phyloP scores from a whole-genome alignment of 2,797 vertebrate species.

The Enteromius radiatus region DNA sequence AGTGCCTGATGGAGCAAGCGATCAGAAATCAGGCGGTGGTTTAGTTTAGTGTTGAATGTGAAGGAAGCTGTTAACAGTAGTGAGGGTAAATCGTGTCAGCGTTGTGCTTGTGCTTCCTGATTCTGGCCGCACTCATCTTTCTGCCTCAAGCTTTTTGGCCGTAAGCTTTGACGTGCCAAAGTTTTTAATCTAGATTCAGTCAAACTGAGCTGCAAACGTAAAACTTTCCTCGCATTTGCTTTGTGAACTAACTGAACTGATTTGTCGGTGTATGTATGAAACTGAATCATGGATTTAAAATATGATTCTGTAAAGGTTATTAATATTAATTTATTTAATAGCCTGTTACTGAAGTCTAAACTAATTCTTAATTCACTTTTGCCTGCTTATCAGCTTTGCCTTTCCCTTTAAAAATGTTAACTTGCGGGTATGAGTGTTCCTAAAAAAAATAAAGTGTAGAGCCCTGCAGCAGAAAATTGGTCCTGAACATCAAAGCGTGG shows the following conservation, averaged over 20 bases:
- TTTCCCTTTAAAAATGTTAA: background rate
- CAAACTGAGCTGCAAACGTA: background rate
- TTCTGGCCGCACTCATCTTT: constrained; percentile 13
- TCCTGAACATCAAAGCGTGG: background rate
- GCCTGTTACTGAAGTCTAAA: background rate
- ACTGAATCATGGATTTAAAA: background rate
- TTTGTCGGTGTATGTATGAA: background rate
- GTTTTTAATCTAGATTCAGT: constrained; percentile 8
- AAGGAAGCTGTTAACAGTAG: background rate
- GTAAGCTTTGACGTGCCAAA: background rate
- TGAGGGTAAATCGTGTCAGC: background rate
- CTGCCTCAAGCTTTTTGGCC: background rate
- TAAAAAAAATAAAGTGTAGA: background rate
- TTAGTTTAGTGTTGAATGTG: background rate
- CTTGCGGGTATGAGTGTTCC: background rate
- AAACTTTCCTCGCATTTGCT: background rate
- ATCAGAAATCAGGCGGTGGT: background rate
- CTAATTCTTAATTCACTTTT: background rate
- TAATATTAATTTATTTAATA: background rate
- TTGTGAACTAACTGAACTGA: background rate
- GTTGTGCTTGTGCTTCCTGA: background rate
- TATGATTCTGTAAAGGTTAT: background rate
- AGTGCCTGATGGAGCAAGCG: background rate
- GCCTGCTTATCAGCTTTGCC: constrained; percentile 8
- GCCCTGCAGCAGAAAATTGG: background rate